These are phyloP conservation scores for Sibirionetta formosa DNA, from an alignment of 2,797 vertebrate species.

Conservation along the genomic window DNA sequence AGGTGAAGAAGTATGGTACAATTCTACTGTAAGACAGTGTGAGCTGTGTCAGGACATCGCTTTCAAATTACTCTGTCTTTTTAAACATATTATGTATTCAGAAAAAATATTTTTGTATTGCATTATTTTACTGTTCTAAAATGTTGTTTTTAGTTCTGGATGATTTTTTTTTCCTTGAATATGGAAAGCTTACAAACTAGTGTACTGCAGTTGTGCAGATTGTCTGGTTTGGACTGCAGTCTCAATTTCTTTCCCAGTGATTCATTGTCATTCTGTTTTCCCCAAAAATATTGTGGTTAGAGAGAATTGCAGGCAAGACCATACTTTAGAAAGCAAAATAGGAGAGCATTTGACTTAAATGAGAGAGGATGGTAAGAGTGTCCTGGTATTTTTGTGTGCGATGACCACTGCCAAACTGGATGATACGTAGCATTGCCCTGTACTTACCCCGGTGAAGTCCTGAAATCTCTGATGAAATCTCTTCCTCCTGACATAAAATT, in stretches of 20 bases:
- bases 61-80: constrained; percentile 7
- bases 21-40: not conserved
- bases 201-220: not conserved
- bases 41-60: not conserved
- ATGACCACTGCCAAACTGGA: not conserved
- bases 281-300: not conserved
- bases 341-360: not conserved
- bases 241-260: not conserved
- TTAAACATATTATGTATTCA: not conserved
- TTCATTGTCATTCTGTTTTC: not conserved
- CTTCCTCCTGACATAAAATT: not conserved
- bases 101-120: not conserved
- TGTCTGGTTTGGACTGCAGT: not conserved
- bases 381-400: not conserved
- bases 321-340: not conserved
- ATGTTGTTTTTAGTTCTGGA: not conserved
- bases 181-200: not conserved
- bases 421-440: not conserved
- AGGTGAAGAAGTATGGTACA: not conserved
- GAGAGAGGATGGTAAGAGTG: not conserved
- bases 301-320: not conserved
- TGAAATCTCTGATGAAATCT: not conserved
- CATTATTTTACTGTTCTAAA: constrained; percentile 12
- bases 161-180: not conserved
- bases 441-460: not conserved